Evolutionary conservation across 37 sponge, comb jelly and placozoan genomes (phyloP), one percentile per base, ranked within the genome.

Genomic region (Oopsacas minuta): DNA sequence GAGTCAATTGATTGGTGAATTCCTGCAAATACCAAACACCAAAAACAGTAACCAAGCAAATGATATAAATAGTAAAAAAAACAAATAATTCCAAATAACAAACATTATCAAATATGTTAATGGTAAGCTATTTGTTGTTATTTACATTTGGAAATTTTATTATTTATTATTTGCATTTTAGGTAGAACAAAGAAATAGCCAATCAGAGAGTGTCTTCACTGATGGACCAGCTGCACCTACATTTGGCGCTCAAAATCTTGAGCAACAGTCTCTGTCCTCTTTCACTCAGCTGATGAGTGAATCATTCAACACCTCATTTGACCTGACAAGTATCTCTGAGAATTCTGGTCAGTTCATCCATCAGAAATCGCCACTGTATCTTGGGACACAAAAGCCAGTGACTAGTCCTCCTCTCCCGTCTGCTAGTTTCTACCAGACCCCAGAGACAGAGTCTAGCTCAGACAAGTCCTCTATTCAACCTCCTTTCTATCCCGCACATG

Each of bases 271-370:
- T 3, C 30, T 61, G 17, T 61, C 75, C 28, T 61, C 75, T 3
- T 61, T 61, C 75, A 61, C 75, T 10, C 75, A 61, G 30, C 75
- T 61, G 30, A 61, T 61, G 75, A 61, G 75, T 34, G 75, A 61
- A 34, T 20, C 17, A 25, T 61, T 61, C 75, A 61, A 10, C 75
- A 61, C 75, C 75, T 61, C 75, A 5, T 61, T 61, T 34, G 75
- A 61, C 75, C 75, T 61, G 32, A 61, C 75, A 34, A 61, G 75
- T 34, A 61, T 61, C 7, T 3, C 75, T 34, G 75, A 61, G 75
- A 3, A 3, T 34, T 34, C 75, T 34, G 75, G 49, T 8, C n/a
- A n/a, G n/a, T n/a, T n/a, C n/a, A n/a, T n/a, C n/a, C n/a, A n/a
- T n/a, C n/a, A n/a, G n/a, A n/a, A n/a, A n/a, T n/a, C n/a, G n/a